Conservation (phyloP, 2,888 invertebrate species). For the Tachina fera region DNA sequence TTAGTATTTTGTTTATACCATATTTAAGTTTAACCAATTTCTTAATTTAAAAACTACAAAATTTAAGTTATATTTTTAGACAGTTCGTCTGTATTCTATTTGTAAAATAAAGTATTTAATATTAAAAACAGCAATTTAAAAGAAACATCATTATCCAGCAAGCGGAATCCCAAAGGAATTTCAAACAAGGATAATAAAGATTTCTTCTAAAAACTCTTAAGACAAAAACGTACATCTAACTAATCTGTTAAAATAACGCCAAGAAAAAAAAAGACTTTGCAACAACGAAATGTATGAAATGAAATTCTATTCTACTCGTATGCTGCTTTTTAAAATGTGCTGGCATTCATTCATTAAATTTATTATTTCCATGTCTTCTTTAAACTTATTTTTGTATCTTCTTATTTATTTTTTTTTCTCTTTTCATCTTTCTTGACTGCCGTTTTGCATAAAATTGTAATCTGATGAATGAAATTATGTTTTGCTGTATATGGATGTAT, state of each 20-base stretch:
- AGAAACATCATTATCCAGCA: too few species aligned
- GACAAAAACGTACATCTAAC: not conserved
- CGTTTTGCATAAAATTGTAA: slow-evolving; percentile 16
- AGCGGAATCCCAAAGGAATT: slow-evolving; percentile 2
- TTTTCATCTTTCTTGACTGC: not conserved
- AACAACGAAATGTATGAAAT: not conserved
- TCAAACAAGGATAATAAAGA: not conserved
- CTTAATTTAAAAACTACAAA: too few species aligned
- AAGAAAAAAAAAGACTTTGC: slow-evolving; percentile 3
- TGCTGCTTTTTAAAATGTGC: not conserved
- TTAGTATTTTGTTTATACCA: too few species aligned
- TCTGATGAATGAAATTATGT: slow-evolving; percentile 30
- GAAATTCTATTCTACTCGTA: not conserved
- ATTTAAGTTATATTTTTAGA: not conserved
- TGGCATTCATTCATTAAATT: slow-evolving; percentile 19
- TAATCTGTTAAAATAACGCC: not conserved
- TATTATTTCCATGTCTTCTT: slow-evolving; percentile 8
- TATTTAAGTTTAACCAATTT: too few species aligned
- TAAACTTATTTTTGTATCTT: slow-evolving; percentile 4
- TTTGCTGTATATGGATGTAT: slow-evolving; percentile 9
- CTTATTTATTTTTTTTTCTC: not conserved
- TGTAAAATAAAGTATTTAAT: not conserved
- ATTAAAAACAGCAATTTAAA: not conserved
- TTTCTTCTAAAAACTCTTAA: not conserved
- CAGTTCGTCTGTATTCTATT: not conserved